Conservation (phyloP, 2,113 vertebrate species). For the Brachyhypopomus gauderio region DNA sequence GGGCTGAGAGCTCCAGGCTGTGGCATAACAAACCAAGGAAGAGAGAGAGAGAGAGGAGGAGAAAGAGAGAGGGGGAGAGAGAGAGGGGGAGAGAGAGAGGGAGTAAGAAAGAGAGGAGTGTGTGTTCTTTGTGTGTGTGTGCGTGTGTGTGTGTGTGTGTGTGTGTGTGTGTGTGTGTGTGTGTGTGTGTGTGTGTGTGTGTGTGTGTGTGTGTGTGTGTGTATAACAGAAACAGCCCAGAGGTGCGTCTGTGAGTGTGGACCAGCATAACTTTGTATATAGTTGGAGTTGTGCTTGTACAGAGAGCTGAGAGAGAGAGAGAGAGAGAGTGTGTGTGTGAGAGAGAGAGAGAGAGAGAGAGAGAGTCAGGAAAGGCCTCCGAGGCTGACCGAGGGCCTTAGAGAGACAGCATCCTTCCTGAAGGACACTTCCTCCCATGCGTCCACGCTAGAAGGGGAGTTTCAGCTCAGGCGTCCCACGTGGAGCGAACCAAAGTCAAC, state of each 20-base stretch:
- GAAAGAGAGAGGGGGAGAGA: too few species aligned
- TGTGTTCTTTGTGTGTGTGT: neutral
- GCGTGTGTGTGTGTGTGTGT: neutral
- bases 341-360: neutral
- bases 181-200: neutral
- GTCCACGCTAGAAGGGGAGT: neutral
- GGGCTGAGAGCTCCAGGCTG: slow-evolving; percentile 10
- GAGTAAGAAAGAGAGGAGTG: too few species aligned
- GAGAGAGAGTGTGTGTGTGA: neutral
- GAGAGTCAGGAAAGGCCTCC: slow-evolving; percentile 1
- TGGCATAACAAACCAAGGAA: neutral
- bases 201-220: slow-evolving; percentile 7
- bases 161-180: neutral
- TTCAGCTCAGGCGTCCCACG: neutral
- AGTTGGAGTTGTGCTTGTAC: neutral
- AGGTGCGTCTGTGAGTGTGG: neutral
- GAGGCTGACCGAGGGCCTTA: slow-evolving; percentile 22
- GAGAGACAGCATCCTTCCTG: slow-evolving; percentile 34
- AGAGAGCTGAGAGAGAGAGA: neutral
- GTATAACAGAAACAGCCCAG: too few species aligned
- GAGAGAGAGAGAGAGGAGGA: neutral
- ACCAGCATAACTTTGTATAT: neutral
- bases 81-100: too few species aligned
- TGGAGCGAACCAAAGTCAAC: slow-evolving; percentile 23
- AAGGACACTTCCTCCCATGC: slow-evolving; percentile 29